These are phyloP conservation scores for Dichetophora obliterata DNA, from an alignment of 2,888 invertebrate species.

Conservation along the genomic window DNA sequence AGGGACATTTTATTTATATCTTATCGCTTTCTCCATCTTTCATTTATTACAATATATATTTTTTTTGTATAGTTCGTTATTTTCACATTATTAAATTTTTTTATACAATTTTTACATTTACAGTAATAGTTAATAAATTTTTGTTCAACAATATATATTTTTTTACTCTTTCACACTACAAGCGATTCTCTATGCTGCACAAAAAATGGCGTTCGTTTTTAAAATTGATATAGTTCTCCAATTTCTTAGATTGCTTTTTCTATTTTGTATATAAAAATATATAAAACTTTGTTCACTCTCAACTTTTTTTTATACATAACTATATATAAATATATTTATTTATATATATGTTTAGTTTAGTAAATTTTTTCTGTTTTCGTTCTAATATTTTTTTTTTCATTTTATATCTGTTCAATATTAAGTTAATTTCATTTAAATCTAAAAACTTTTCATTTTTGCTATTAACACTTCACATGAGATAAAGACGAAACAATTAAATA, in stretches of 20 bases:
- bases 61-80: constrained; percentile 27
- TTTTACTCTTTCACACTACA: constrained; percentile 20
- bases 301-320: constrained; percentile 35
- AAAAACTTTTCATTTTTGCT: constrained; percentile 21
- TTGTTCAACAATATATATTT: constrained; percentile 31
- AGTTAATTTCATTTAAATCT: constrained; percentile 34
- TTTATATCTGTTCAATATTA: constrained; percentile 28
- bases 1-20: constrained; percentile 36
- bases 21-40: constrained; percentile 27
- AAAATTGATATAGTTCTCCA: constrained; percentile 33
- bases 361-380: constrained; percentile 10
- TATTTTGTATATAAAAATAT: constrained; percentile 43
- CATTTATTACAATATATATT: constrained; percentile 29
- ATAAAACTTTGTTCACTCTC: constrained; percentile 35
- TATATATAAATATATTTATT: constrained; percentile 36
- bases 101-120: constrained; percentile 41
- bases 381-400: constrained; percentile 7
- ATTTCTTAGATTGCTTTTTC: constrained; percentile 10
- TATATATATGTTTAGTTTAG: constrained; percentile 26
- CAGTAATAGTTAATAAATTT: constrained; percentile 33
- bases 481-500: constrained; percentile 14
- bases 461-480: constrained; percentile 29
- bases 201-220: constrained; percentile 42
- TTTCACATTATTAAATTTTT: constrained; percentile 10
- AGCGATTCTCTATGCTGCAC: constrained; percentile 33